Percentiles rank a stretch among this genome's conserved stretches.
These are phyloP conservation scores for Cheilosia impressa DNA, from an alignment of 2,888 invertebrate genomes.

Conservation along the genomic window DNA sequence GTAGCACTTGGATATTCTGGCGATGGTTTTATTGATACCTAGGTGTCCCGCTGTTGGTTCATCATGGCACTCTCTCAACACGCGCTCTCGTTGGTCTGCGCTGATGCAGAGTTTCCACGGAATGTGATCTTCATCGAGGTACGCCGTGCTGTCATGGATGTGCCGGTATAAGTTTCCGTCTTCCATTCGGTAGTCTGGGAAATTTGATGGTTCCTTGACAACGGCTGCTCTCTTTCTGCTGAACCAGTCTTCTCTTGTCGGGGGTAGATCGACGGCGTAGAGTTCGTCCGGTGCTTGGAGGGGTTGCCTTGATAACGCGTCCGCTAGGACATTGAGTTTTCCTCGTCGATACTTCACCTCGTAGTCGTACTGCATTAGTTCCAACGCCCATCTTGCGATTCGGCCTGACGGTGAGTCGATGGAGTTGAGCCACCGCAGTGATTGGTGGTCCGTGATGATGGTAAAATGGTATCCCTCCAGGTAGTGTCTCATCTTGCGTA, in stretches of 20 bases:
- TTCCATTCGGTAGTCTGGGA: not conserved
- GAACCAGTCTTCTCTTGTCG: not conserved
- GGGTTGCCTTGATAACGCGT: not conserved
- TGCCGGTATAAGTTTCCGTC: not conserved
- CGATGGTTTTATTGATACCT: not conserved
- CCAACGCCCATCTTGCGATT: not conserved
- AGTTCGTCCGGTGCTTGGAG: not conserved
- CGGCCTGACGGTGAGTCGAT: not conserved
- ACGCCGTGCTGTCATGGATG: not conserved
- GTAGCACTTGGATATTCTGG: not conserved
- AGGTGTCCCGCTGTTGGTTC: not conserved
- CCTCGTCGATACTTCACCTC: conserved; percentile 1
- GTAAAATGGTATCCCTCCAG: not conserved
- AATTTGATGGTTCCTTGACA: not conserved
- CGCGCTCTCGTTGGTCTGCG: not conserved
- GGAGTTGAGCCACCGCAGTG: too few relatives aligned
- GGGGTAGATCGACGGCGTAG: not conserved
- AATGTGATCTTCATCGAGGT: not conserved
- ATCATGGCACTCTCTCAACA: not conserved
- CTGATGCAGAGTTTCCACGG: conserved; percentile 1
- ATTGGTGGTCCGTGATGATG: conserved; percentile 1
- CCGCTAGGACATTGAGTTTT: not conserved
- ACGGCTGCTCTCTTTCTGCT: not conserved
- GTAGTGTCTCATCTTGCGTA: too few relatives aligned
- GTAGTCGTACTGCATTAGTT: not conserved